Base-by-base conservation (phyloP, 2,797 vertebrate species). In the Mormyrops boulengeri region DNA sequence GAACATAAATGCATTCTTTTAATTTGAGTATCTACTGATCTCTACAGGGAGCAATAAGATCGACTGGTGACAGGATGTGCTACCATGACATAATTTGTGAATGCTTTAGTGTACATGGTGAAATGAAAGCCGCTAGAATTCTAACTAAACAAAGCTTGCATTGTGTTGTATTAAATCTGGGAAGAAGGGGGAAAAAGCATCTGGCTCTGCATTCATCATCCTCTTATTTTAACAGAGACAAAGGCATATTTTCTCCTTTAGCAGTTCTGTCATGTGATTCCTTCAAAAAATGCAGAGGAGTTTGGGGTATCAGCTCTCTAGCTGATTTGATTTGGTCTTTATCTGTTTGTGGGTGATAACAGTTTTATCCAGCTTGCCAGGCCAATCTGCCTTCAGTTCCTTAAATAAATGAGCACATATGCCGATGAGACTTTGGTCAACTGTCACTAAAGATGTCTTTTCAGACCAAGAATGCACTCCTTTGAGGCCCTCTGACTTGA, bases 381-480 rank as follows among this genome's bases (percentile, higher is more conserved):
- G 91, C 89, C 91, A 84, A 91, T 93, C 92, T 92, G 90, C 92
- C 91, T 92, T 86, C 91, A 69, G 77, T 92, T 92, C 85, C 90
- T 92, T 93, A 93, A 95, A 95, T 89, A 93, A 93, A 90, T 93
- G 92, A 93, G 93, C 90, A 92, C 91, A 94, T 91, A 92, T 94
- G 94, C 93, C 94, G 94, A 93, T 92, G 91, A 93, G 91, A 91
- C 93, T 95, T 94, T 94, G 93, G 94, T 93, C 88, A 85, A 86
- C 91, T 93, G 93, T 95, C 93, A 94, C 89, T 92, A 93, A 93
- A 91, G 90, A 93, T 82, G 88, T 91, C 90, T 90, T 80, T 89
- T 90, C 88, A 87, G 91, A 89, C 90, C 90, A 90, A 90, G 89
- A 53, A 90, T 60, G 19, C 47, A 26, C 73, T 57, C 38, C 9